Evolutionary conservation across 1,140 invertebrate genomes (phyloP).

Genomic region (Drosophila neocordata): DNA sequence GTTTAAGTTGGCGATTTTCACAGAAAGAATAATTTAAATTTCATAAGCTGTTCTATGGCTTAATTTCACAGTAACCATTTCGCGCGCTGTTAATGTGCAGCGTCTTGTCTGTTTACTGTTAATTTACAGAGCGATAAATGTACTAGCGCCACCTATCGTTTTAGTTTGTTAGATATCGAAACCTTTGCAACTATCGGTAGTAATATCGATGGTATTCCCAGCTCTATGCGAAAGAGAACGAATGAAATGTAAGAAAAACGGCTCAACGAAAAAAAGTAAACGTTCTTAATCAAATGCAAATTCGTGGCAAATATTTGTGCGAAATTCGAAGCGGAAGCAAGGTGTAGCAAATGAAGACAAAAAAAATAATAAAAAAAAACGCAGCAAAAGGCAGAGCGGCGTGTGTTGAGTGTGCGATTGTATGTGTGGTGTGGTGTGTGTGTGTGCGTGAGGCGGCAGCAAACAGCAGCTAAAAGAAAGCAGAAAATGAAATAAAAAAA

Average conservation of each 20-base stretch:
- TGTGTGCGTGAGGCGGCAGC: slow-evolving; percentile 62
- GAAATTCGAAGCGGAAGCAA: slow-evolving; percentile 60
- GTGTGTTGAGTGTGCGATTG: slow-evolving; percentile 18
- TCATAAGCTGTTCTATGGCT: too few species aligned
- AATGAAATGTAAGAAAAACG: slow-evolving; percentile 24
- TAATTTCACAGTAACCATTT: too few species aligned
- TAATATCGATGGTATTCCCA: too few species aligned
- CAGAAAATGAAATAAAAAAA: slow-evolving; percentile 68
- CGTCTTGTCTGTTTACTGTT: too few species aligned
- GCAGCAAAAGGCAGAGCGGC: slow-evolving; percentile 27
- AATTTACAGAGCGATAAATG: too few species aligned
- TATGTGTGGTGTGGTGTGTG: slow-evolving; percentile 48
- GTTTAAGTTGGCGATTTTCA: too few species aligned
- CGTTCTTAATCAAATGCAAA: slow-evolving; percentile 17
- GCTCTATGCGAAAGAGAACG: slow-evolving; percentile 28
- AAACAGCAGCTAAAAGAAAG: slow-evolving; percentile 67
- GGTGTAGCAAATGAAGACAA: slow-evolving; percentile 70
- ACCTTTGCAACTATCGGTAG: too few species aligned
- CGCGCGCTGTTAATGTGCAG: too few species aligned
- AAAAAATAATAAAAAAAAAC: slow-evolving; percentile 65
- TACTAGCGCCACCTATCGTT: too few species aligned
- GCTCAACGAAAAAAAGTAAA: slow-evolving; percentile 7
- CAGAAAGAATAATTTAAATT: too few species aligned
- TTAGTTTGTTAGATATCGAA: too few species aligned
- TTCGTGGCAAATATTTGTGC: slow-evolving; percentile 31